Base-by-base conservation (phyloP, 1,140 invertebrate species). In the Lamellibrachia luymesi region DNA sequence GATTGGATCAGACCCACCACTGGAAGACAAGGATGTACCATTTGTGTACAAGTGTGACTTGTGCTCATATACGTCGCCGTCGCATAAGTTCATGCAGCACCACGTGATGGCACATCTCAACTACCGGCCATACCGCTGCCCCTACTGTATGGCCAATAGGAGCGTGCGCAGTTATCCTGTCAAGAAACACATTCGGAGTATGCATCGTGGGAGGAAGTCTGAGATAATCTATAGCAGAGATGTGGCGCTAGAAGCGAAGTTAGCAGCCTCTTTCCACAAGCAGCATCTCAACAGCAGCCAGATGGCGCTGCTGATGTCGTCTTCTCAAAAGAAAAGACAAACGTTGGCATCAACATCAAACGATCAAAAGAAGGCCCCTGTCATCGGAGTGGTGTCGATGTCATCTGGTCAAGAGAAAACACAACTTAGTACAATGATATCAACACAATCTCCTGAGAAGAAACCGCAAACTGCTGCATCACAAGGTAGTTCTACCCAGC, bases 91-190 rank as follows among this genome's bases (percentile, higher is more conserved):
- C 64, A 80, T 93, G 91, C 52, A 92, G 38, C 93, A 93, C 49
- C 93, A 93, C 64, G 89, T 92, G 6, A 93, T 93, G 93, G 90
- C 80, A 4, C 93, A 93, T n/a, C 92, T 93, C n/a, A 91, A 92
- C 25, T 93, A 93, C 56, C 93, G 89, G 4, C 93, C 93, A 4
- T 92, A 92, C 64, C n/a, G 92, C 93, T 93, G 93, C 64, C 93
- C 93, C 27, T 93, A 93, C 92, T 93, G 93, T n/a, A 89, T 90
- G 51, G 22, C 51, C 51, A 90, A 50, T 4, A 51, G 80, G 51
- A 90, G 91, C 22, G 93, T 93, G 25, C 91, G 92, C 10, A 92
- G 91, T 56, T 92, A 92, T 27, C 91, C 93, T 50, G 90, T 93
- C 2, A 93, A 92, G 90, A 93, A 93, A 92, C 93, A 93, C 92